A percentile compares a stretch with the other conserved stretches of the same genome.
Evolutionary conservation across 2,888 invertebrate species (phyloP).

Genomic region (Macrosiphum euphorbiae): DNA sequence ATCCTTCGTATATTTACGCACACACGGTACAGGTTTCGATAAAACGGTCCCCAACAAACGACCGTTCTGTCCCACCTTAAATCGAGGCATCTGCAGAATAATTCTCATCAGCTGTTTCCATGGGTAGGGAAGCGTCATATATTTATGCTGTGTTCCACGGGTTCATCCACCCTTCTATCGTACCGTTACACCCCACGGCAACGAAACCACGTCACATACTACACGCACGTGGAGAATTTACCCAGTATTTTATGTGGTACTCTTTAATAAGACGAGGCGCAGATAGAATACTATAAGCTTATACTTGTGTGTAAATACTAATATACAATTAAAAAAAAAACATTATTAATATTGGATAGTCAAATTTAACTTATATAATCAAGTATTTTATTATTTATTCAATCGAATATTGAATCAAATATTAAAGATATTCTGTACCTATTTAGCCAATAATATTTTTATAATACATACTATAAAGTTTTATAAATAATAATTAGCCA

Average conservation of each 20-base stretch:
- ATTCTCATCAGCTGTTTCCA: conserved; percentile 55
- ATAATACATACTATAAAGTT: not conserved
- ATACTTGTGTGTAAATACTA: not conserved
- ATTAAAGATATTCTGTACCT: not conserved
- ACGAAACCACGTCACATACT: conserved; percentile 21
- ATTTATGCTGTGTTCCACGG: conserved; percentile 13
- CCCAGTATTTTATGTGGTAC: not conserved
- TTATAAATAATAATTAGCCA: not conserved
- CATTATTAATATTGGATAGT: not conserved
- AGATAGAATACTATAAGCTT: conserved; percentile 9
- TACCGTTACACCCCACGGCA: conserved; percentile 59
- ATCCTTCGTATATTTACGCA: not conserved
- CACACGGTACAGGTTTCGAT: conserved; percentile 4
- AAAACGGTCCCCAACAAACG: conserved; percentile 31
- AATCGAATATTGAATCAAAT: not conserved
- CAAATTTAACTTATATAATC: not conserved
- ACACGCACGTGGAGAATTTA: conserved; percentile 36
- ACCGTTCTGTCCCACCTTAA: conserved; percentile 34
- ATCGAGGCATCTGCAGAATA: conserved; percentile 56
- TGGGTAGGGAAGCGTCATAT: conserved; percentile 44
- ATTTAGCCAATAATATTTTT: not conserved
- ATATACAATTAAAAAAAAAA: not conserved
- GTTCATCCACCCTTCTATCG: conserved; percentile 56
- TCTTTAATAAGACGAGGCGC: not conserved
- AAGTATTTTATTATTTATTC: not conserved